Evolutionary conservation across 2,888 invertebrate genomes (phyloP).

Genomic region (Chrysomela aeneicollis): DNA sequence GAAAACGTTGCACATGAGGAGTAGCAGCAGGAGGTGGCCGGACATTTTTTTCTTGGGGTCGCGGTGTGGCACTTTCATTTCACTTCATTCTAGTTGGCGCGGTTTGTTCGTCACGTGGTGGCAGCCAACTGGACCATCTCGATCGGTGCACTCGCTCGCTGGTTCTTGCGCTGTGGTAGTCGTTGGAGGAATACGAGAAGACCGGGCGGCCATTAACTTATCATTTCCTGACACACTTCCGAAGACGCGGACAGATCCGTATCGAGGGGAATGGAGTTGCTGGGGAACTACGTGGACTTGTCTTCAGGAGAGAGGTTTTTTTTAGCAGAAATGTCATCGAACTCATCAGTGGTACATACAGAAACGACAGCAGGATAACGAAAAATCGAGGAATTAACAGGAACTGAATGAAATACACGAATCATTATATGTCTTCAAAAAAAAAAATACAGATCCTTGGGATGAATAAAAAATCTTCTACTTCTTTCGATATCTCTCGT

Average conservation of each 20-base stretch:
- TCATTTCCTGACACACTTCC: constrained; percentile 59
- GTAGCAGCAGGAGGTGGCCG: constrained; percentile 31
- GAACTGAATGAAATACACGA: no score
- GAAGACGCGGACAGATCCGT: constrained; percentile 5
- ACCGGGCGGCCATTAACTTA: constrained; percentile 51
- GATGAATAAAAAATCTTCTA: no score
- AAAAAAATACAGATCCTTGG: no score
- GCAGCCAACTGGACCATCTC: constrained; percentile 53
- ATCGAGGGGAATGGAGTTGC: constrained; percentile 9
- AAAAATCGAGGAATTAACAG: no score
- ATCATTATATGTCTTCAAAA: no score
- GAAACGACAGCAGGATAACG: no score
- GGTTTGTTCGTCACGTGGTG: constrained; percentile 15
- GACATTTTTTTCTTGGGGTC: constrained; percentile 39
- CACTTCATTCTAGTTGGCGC: constrained; percentile 27
- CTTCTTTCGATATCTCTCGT: no score
- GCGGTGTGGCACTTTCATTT: constrained; percentile 30
- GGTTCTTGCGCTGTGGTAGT: constrained; percentile 49
- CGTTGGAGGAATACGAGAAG: constrained; percentile 49
- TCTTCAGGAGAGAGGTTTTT: no score
- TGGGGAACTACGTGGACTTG: no score
- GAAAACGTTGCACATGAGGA: constrained; percentile 28
- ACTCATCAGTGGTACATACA: no score
- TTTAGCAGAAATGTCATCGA: no score
- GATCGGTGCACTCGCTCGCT: constrained; percentile 55